A percentile compares a stretch with the other conserved stretches of the same genome.
Conservation (phyloP, 2,113 vertebrate genomes). For the Antechinus flavipes region DNA sequence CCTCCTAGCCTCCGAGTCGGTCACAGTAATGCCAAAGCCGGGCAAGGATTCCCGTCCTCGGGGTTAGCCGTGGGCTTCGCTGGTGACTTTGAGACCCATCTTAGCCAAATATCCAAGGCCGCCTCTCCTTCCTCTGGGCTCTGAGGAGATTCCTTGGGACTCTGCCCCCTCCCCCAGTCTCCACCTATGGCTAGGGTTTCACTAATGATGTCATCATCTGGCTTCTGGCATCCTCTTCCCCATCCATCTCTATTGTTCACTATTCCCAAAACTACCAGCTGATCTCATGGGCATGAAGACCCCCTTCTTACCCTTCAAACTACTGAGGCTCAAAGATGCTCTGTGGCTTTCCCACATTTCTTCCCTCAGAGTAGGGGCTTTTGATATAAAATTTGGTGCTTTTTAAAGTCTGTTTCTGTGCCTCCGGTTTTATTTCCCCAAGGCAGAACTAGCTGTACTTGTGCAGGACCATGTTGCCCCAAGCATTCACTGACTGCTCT, state of each 20-base stretch:
- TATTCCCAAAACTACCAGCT: neutral
- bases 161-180: too few relatives aligned
- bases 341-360: neutral
- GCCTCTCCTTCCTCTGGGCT: too few relatives aligned
- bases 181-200: too few relatives aligned
- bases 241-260: too few relatives aligned
- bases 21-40: neutral
- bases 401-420: neutral
- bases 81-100: neutral
- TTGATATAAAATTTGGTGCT: too few relatives aligned
- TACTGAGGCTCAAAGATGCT: neutral
- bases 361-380: too few relatives aligned
- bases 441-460: neutral
- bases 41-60: neutral
- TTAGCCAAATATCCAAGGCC: too few relatives aligned
- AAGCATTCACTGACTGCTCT: neutral
- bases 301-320: neutral
- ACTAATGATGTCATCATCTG: too few relatives aligned
- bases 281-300: rapidly evolving
- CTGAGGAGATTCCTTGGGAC: too few relatives aligned
- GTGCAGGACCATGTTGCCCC: too few relatives aligned
- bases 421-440: neutral
- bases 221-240: neutral
- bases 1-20: neutral
- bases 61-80: neutral